Evolutionary conservation across 1,140 invertebrate genomes (phyloP).

Genomic region (Camponotus vicinus): DNA sequence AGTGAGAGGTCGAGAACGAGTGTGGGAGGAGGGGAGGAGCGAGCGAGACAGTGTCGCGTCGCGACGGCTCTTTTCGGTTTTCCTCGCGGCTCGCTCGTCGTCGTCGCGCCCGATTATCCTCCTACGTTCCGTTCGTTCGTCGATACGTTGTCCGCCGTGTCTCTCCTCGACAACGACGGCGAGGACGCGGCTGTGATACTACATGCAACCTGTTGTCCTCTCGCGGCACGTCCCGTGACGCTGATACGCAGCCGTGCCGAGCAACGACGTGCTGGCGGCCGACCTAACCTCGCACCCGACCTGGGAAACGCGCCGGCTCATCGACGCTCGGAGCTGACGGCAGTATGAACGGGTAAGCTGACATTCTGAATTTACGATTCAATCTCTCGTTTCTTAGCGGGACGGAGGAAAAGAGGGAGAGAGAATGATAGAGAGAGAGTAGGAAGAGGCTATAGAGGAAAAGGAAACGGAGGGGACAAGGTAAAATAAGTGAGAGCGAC

Average conservation of each 20-base stretch:
- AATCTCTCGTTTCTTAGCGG: neutral
- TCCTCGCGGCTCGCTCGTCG: slow-evolving; percentile 3
- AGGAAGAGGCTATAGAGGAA: no score
- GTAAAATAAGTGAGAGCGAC: slow-evolving; percentile 15
- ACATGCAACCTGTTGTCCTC: slow-evolving; percentile 81
- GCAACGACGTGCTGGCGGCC: slow-evolving; percentile 58
- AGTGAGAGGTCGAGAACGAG: neutral
- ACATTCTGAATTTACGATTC: neutral
- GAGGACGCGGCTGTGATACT: slow-evolving; percentile 51
- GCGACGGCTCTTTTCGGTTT: neutral
- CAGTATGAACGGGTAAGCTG: slow-evolving; percentile 82
- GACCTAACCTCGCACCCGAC: slow-evolving; percentile 64
- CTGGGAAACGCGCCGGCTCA: slow-evolving; percentile 45
- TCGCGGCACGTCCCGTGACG: slow-evolving; percentile 62
- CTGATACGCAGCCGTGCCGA: slow-evolving; percentile 47
- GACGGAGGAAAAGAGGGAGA: neutral
- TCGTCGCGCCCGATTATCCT: neutral
- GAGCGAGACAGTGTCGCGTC: neutral
- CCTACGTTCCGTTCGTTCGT: slow-evolving; percentile 14
- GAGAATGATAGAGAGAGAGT: neutral
- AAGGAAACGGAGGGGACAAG: neutral
- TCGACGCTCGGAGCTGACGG: slow-evolving; percentile 69
- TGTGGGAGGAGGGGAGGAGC: neutral
- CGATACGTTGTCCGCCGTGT: slow-evolving; percentile 66
- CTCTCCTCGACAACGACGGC: slow-evolving; percentile 29